A percentile compares a stretch with the other conserved stretches of the same genome.
Evolutionary conservation across 30 jellyfish, hydroid and myxozoan genomes (phyloP).

Genomic region (Aurelia coerulea): DNA sequence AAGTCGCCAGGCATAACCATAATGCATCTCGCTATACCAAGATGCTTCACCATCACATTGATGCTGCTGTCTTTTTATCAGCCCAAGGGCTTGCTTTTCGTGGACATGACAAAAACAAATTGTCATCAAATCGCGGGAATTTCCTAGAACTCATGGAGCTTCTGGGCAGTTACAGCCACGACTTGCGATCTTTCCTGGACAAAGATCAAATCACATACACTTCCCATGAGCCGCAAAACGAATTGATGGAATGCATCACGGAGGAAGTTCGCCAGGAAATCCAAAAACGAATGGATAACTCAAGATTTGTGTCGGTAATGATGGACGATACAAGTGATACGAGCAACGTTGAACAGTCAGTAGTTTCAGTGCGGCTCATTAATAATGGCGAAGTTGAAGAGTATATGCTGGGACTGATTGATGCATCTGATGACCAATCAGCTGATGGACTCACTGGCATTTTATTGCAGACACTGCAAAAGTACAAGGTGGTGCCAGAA

Average conservation of each 20-base stretch:
- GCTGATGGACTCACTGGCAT: neutral
- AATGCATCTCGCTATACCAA: conserved; percentile 8
- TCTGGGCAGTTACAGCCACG: conserved; percentile 25
- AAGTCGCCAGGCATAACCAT: neutral
- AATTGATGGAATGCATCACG: conserved; percentile 15
- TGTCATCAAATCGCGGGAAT: conserved; percentile 4
- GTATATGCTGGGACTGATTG: conserved; percentile 45
- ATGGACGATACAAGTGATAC: conserved; percentile 25
- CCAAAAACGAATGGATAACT: conserved; percentile 8
- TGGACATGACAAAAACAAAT: conserved; percentile 3
- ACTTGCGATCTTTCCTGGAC: neutral
- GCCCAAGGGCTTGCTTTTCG: conserved; percentile 23
- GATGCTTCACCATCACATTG: conserved; percentile 8
- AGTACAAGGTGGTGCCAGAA: neutral
- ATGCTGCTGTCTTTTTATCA: conserved; percentile 9
- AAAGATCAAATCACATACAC: conserved; percentile 14
- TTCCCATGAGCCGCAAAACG: conserved; percentile 33
- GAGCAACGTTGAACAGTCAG: conserved; percentile 68
- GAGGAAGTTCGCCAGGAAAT: conserved; percentile 27
- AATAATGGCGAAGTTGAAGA: conserved; percentile 46
- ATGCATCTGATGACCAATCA: conserved; percentile 13
- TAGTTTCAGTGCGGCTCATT: conserved; percentile 53
- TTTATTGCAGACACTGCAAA: neutral
- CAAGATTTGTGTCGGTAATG: conserved; percentile 2
- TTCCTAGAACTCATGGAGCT: conserved; percentile 12